Conservation (phyloP, 2,797 vertebrate species). For the Microcaecilia unicolor region DNA sequence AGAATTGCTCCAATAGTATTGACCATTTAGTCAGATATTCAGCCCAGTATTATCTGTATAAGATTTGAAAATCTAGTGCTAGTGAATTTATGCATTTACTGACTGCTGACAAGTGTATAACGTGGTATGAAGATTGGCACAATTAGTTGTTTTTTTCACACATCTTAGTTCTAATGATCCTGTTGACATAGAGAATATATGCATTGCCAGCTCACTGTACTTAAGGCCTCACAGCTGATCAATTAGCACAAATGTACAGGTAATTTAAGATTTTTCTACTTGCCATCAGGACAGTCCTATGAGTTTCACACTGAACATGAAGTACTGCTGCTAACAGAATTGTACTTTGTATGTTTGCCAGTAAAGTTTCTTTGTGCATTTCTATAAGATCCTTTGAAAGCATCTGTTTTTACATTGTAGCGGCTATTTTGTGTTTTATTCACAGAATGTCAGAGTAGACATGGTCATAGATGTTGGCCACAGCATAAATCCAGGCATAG, state of each 20-base stretch:
- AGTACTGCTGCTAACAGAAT: not conserved
- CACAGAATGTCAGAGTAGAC: slow-evolving; percentile 40
- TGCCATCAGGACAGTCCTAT: not conserved
- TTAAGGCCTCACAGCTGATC: not conserved
- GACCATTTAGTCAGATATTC: no score
- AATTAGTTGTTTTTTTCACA: no score
- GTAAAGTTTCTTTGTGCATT: not conserved
- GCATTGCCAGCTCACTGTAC: not conserved
- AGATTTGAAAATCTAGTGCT: no score
- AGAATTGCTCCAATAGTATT: no score
- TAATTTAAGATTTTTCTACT: not conserved
- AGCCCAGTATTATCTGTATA: no score
- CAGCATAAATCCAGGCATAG: slow-evolving; percentile 47
- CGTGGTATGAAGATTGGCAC: no score
- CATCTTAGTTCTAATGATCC: not conserved
- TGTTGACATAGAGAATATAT: not conserved
- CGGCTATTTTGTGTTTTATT: slow-evolving; percentile 2
- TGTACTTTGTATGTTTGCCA: not conserved
- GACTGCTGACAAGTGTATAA: no score
- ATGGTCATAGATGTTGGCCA: slow-evolving; percentile 41
- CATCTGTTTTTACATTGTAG: not conserved
- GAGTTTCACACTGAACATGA: not conserved
- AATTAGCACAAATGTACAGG: not conserved
- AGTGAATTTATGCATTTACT: no score
- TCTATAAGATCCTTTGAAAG: no score